Conservation (phyloP, 2,797 vertebrate species). For the Sibirionetta formosa region DNA sequence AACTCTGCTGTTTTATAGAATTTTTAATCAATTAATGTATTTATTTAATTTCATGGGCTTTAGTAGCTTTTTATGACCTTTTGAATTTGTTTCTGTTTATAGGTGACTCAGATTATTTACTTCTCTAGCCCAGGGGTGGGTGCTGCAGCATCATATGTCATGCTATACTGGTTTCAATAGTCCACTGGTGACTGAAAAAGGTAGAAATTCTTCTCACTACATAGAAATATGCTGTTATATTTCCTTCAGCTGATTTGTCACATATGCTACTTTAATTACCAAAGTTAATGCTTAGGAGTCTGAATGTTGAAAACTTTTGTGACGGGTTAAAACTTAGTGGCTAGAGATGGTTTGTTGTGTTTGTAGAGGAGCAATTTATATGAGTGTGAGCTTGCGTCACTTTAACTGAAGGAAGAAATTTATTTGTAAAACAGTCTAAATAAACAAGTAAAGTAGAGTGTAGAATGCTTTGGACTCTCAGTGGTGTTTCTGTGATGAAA, state of each 20-base stretch:
- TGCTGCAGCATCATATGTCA: neutral
- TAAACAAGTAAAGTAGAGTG: neutral
- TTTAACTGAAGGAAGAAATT: neutral
- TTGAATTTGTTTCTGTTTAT: neutral
- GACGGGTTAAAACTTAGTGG: neutral
- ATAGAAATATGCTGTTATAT: neutral
- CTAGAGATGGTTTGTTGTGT: neutral
- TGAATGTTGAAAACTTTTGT: neutral
- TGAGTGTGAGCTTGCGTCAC: accelerated
- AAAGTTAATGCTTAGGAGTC: neutral
- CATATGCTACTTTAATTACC: neutral
- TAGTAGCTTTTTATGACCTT: neutral
- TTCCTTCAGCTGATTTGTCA: neutral
- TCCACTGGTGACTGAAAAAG: neutral
- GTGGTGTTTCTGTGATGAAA: neutral
- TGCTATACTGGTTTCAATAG: neutral
- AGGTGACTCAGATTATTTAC: neutral
- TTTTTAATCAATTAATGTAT: neutral
- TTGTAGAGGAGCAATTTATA: neutral
- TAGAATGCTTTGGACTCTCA: neutral
- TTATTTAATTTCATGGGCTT: neutral
- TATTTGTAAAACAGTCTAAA: neutral
- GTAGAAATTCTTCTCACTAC: neutral
- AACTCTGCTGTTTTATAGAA: neutral
- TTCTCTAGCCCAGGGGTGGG: neutral